phyloP scores from a whole-genome alignment of 2,888 invertebrate genomes.

The Nephrotoma guestfalica region DNA sequence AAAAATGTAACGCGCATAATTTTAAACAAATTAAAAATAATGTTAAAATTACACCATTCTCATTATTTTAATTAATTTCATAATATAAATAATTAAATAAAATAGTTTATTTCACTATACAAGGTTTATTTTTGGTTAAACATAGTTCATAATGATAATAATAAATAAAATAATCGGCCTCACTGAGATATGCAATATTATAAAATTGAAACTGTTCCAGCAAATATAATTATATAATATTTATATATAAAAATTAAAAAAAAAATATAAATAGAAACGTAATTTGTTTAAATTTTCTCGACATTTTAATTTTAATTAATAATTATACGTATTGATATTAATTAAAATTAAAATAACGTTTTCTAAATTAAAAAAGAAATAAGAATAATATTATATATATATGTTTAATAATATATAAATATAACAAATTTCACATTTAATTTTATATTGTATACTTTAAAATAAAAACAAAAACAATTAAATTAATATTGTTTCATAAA shows the following conservation, averaged over 20 bases:
- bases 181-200: constrained; percentile 5
- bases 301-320: neutral
- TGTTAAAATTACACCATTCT: neutral
- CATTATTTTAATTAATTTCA: neutral
- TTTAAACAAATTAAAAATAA: neutral
- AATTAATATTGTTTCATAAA: neutral
- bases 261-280: neutral
- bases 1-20: neutral
- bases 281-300: neutral
- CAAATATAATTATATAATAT: constrained; percentile 4
- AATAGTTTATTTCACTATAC: neutral
- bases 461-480: neutral
- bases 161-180: constrained; percentile 1
- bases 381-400: neutral
- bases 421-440: neutral
- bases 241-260: too few relatives aligned
- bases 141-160: neutral
- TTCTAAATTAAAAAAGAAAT: neutral
- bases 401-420: neutral
- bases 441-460: neutral
- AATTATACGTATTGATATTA: neutral
- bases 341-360: neutral
- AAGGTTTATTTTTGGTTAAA: neutral
- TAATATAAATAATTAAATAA: neutral
- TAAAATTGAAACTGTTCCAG: constrained; percentile 5